These are phyloP conservation scores for Bombylius discolor DNA, from an alignment of 2,888 invertebrate genomes.

Conservation along the genomic window DNA sequence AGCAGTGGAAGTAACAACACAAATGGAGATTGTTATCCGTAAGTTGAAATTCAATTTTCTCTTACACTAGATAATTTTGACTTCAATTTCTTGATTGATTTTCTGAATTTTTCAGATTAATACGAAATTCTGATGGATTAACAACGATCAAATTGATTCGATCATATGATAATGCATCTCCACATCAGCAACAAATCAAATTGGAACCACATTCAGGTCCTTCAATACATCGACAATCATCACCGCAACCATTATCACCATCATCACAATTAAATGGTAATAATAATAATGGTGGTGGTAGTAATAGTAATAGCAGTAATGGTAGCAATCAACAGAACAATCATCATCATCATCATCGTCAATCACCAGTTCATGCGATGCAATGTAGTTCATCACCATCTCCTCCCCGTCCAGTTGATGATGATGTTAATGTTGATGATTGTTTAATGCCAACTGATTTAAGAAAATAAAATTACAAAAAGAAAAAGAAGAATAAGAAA, in stretches of 20 bases:
- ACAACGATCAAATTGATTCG: constrained; percentile 37
- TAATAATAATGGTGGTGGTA: no score
- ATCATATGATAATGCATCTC: constrained; percentile 24
- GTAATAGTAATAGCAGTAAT: no score
- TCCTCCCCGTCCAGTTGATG: background rate
- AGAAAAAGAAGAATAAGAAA: background rate
- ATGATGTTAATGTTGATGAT: constrained; percentile 14
- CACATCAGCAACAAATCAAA: constrained; percentile 3
- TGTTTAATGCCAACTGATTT: constrained; percentile 16
- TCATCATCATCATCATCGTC: background rate
- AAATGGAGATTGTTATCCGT: constrained; percentile 35
- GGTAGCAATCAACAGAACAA: background rate
- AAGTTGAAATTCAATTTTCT: constrained; percentile 18
- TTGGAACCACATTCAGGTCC: background rate
- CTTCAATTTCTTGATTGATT: background rate
- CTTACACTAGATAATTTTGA: background rate
- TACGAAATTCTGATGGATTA: constrained; percentile 36
- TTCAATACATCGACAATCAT: constrained; percentile 2
- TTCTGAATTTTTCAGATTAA: constrained; percentile 23
- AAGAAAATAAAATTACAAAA: constrained; percentile 10
- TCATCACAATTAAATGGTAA: no score
- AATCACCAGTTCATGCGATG: background rate
- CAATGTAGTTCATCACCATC: background rate
- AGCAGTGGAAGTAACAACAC: constrained; percentile 6
- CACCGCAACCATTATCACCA: constrained; percentile 4